phyloP scores from a whole-genome alignment of 2,797 vertebrate genomes.

The Melanotaenia pygmaea region DNA sequence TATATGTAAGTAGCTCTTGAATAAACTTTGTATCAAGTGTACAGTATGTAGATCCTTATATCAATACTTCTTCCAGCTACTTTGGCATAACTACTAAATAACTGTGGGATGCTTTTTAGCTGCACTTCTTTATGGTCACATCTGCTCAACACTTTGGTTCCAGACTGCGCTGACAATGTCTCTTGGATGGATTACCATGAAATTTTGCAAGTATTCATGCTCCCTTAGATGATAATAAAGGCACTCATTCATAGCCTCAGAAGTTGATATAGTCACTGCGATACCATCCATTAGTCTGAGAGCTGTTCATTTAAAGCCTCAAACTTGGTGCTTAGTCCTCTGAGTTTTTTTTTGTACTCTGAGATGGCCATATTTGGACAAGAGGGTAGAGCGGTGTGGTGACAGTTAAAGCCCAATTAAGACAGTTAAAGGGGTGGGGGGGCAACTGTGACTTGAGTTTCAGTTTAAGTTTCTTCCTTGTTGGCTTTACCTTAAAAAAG shows the following conservation, averaged over 20 bases:
- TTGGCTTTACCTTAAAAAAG: not conserved
- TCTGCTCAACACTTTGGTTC: not conserved
- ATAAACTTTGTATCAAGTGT: not conserved
- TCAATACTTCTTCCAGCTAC: slow-evolving; percentile 4
- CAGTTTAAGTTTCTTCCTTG: not conserved
- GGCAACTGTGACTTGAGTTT: not conserved
- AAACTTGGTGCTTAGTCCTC: not conserved
- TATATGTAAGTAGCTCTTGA: not conserved
- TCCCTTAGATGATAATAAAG: not conserved
- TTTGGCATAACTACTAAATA: not conserved
- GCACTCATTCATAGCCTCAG: not conserved
- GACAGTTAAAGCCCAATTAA: not conserved
- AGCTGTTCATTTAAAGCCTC: not conserved
- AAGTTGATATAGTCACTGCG: not conserved
- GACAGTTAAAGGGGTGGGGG: too few relatives aligned
- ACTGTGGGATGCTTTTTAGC: not conserved
- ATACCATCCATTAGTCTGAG: not conserved
- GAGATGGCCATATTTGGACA: too few relatives aligned
- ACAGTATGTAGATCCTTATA: not conserved
- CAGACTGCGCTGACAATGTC: not conserved
- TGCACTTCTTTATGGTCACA: not conserved
- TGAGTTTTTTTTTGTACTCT: not conserved
- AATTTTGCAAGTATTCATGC: not conserved
- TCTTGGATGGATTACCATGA: not conserved
- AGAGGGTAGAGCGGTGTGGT: not conserved